These are phyloP conservation scores for Strongylocentrotus purpuratus DNA, from an alignment of 35 echinoderm and acorn worm species.

Conservation along the genomic window DNA sequence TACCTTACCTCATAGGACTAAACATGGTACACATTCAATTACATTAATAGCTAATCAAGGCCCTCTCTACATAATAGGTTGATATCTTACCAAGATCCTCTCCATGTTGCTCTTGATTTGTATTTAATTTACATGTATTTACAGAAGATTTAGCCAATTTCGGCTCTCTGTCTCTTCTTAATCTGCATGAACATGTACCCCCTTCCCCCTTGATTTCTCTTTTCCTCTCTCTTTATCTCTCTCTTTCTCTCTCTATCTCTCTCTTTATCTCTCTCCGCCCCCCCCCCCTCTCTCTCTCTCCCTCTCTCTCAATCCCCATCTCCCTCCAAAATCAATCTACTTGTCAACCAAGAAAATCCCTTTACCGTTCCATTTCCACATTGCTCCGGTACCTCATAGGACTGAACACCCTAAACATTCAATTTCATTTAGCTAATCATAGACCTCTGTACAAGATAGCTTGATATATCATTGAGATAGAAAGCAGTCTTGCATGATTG, in stretches of 20 bases:
- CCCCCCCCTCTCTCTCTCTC: background rate
- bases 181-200: too few species aligned
- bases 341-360: background rate
- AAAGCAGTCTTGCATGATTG: background rate
- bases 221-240: too few species aligned
- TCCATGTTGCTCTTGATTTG: background rate
- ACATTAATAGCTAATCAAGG: background rate
- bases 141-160: too few species aligned
- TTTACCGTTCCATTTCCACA: background rate
- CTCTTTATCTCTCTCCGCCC: too few species aligned
- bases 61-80: background rate
- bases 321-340: background rate
- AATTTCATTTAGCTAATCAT: background rate
- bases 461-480: background rate
- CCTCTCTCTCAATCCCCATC: background rate
- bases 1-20: background rate
- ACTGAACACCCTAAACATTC: background rate
- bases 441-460: background rate
- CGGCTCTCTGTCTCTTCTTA: too few species aligned
- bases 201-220: too few species aligned
- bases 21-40: background rate
- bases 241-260: too few species aligned
- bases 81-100: background rate
- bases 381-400: background rate
- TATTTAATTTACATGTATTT: too few species aligned